A percentile compares a stretch with the other conserved stretches of the same genome.
Conservation (phyloP, 2,113 vertebrate species). For the Alethe castanea region DNA sequence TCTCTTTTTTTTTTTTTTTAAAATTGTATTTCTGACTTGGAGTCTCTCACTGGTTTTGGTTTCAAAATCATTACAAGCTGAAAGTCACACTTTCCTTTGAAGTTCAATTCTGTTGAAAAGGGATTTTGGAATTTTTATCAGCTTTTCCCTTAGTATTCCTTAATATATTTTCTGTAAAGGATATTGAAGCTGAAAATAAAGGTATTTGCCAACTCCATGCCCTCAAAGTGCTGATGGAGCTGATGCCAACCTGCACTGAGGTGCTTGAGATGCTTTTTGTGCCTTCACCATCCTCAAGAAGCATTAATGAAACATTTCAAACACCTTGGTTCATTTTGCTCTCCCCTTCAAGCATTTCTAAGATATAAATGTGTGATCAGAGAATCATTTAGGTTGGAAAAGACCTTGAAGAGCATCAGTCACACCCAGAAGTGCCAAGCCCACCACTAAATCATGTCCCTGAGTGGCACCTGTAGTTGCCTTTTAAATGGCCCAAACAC, state of each 20-base stretch:
- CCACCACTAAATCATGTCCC: neutral
- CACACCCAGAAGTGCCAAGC: neutral
- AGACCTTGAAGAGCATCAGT: neutral
- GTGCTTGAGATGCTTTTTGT: neutral
- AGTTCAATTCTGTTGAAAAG: neutral
- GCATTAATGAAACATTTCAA: neutral
- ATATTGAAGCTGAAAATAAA: neutral
- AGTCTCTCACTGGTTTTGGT: too few relatives aligned
- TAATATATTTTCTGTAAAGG: neutral
- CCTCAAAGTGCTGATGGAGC: neutral
- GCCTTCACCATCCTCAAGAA: neutral
- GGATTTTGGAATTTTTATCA: neutral
- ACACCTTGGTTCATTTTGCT: fast-evolving
- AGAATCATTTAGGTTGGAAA: neutral
- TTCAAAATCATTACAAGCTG: too few relatives aligned
- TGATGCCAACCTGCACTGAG: neutral
- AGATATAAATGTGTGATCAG: neutral
- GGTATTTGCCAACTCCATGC: fast-evolving
- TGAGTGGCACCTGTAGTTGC: neutral
- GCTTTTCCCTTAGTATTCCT: neutral
- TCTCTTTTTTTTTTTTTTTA: too few relatives aligned
- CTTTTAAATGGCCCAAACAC: neutral
- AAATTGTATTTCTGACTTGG: too few relatives aligned
- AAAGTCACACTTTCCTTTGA: neutral
- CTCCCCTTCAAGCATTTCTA: neutral